A percentile compares a stretch with the other conserved stretches of the same genome.
phyloP scores from a whole-genome alignment of 2,113 vertebrate species.

The Ciconia stormi region DNA sequence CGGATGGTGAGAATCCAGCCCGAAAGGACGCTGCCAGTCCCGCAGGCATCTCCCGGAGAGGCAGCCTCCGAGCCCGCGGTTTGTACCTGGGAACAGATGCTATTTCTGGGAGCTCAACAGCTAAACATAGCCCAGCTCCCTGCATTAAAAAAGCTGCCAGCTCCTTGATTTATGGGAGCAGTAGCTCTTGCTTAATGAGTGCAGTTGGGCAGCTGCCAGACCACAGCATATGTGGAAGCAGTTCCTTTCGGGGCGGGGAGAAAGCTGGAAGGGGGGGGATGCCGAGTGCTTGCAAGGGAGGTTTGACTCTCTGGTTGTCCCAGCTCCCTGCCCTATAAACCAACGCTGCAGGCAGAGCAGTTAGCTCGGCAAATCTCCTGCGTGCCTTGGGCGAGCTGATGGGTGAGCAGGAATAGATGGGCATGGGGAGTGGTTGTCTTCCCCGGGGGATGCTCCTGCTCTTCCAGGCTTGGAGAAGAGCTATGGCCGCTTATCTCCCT shows the following conservation, averaged over 20 bases:
- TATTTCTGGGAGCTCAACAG: background rate
- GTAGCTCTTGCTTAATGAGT: background rate
- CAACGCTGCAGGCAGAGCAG: no score
- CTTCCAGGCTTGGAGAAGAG: background rate
- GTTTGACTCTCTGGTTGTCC: background rate
- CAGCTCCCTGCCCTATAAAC: background rate
- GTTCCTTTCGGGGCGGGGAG: background rate
- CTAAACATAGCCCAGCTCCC: background rate
- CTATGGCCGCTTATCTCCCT: rapidly evolving
- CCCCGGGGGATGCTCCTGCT: background rate
- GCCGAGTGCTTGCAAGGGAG: background rate
- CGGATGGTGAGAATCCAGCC: background rate
- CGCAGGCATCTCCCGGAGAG: background rate
- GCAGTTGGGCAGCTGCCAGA: background rate
- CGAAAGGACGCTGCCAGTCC: background rate
- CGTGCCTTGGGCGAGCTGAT: no score
- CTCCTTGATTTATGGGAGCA: background rate
- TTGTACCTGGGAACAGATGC: background rate
- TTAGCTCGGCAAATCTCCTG: background rate
- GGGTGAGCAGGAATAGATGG: background rate
- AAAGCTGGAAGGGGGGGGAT: background rate
- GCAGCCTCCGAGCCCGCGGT: background rate
- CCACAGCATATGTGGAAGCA: background rate
- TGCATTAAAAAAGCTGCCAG: background rate
- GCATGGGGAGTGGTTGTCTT: background rate